A percentile compares a stretch with the other conserved stretches of the same genome.
These are phyloP conservation scores for Cladorhizidae sp. DNA, from an alignment of 37 sponge, comb jelly and placozoan species.

Conservation along the genomic window DNA sequence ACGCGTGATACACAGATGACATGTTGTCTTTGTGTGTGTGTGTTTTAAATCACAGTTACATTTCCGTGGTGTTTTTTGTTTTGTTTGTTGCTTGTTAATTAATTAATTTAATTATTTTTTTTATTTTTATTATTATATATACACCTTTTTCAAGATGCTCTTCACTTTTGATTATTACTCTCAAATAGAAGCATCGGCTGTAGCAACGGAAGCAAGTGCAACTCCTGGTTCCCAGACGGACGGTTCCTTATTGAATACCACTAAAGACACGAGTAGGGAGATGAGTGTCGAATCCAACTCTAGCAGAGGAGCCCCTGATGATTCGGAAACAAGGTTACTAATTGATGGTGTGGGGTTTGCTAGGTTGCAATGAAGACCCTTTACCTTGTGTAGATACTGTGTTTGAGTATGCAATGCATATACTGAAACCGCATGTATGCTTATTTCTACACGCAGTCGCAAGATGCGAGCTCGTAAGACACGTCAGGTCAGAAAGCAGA, in stretches of 20 bases:
- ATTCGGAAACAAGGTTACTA: slow-evolving; percentile 39
- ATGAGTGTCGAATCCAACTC: slow-evolving; percentile 23
- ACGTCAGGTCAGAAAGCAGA: slow-evolving; percentile 54
- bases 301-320: slow-evolving; percentile 19
- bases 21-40: too few species aligned
- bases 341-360: too few species aligned
- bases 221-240: slow-evolving; percentile 19
- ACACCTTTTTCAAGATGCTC: too few species aligned
- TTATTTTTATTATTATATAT: too few species aligned
- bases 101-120: too few species aligned
- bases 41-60: too few species aligned
- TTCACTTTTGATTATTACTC: background rate
- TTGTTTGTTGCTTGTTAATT: too few species aligned
- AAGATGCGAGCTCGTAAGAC: slow-evolving; percentile 34
- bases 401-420: too few species aligned
- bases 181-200: slow-evolving; percentile 8
- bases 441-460: slow-evolving; percentile 20
- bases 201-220: slow-evolving; percentile 4
- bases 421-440: background rate
- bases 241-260: background rate
- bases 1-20: too few species aligned
- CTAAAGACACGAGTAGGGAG: slow-evolving; percentile 8
- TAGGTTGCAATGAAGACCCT: too few species aligned
- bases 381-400: too few species aligned
- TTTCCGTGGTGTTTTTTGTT: too few species aligned